Evolutionary conservation across 2,113 vertebrate genomes (phyloP).

Genomic region (Parus major): DNA sequence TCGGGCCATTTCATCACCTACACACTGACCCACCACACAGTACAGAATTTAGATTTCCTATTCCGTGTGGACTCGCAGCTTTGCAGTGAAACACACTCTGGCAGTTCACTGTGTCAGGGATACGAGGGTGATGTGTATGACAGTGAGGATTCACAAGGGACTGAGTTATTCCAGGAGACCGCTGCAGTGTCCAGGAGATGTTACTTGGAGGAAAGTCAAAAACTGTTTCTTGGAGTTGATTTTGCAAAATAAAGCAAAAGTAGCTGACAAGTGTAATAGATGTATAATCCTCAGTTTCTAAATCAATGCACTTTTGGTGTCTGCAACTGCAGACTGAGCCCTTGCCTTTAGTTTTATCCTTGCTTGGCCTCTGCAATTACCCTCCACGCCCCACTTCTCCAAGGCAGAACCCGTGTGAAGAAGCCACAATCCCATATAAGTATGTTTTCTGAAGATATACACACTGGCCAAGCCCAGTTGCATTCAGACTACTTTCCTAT

Average conservation of each 20-base stretch:
- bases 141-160: background rate
- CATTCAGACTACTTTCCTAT: background rate
- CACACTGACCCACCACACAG: background rate
- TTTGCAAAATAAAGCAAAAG: background rate
- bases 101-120: background rate
- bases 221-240: background rate
- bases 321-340: background rate
- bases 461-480: background rate
- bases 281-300: background rate
- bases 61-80: background rate
- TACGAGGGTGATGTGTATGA: fast-evolving
- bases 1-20: background rate
- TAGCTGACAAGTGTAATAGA: background rate
- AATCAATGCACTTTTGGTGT: background rate
- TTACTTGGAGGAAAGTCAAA: background rate
- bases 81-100: background rate
- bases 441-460: background rate
- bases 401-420: background rate
- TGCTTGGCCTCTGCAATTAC: background rate
- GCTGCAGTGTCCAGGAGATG: fast-evolving
- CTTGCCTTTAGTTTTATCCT: background rate
- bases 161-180: background rate
- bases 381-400: background rate
- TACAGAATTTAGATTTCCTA: background rate
- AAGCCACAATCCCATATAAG: background rate